A percentile compares a stretch with the other conserved stretches of the same genome.
These are phyloP conservation scores for Nephrotoma appendiculata DNA, from an alignment of 2,888 invertebrate genomes.

Conservation along the genomic window DNA sequence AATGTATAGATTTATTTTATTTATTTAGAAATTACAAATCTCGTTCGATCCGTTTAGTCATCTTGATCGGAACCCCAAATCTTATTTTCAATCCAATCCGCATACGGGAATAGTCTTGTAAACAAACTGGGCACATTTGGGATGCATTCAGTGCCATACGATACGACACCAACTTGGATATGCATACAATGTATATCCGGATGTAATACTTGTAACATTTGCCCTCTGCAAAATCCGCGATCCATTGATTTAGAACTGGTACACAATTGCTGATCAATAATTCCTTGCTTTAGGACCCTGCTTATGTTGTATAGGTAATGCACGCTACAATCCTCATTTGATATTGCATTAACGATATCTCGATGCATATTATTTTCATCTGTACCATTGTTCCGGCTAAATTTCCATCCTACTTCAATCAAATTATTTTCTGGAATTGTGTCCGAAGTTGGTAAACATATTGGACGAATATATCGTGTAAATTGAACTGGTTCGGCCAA, in stretches of 20 bases:
- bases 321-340: neutral
- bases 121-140: conserved; percentile 39
- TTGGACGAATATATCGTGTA: conserved; percentile 31
- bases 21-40: too few species aligned
- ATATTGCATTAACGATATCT: neutral
- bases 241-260: neutral
- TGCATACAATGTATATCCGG: neutral
- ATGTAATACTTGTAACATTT: neutral
- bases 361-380: neutral
- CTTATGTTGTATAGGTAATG: neutral
- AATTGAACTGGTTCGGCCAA: conserved; percentile 26
- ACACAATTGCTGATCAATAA: neutral
- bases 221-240: neutral
- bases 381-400: neutral
- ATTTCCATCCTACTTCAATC: neutral
- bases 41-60: neutral
- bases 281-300: neutral
- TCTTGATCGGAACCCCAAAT: conserved; percentile 36
- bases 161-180: conserved; percentile 25
- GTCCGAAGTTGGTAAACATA: conserved; percentile 28
- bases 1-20: too few species aligned
- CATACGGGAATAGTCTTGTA: conserved; percentile 38
- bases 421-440: neutral
- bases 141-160: conserved; percentile 22
- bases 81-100: conserved; percentile 42